Evolutionary conservation across 2,888 invertebrate genomes (phyloP), one percentile per base, ranked within the genome.

Genomic region (Acronicta psi): DNA sequence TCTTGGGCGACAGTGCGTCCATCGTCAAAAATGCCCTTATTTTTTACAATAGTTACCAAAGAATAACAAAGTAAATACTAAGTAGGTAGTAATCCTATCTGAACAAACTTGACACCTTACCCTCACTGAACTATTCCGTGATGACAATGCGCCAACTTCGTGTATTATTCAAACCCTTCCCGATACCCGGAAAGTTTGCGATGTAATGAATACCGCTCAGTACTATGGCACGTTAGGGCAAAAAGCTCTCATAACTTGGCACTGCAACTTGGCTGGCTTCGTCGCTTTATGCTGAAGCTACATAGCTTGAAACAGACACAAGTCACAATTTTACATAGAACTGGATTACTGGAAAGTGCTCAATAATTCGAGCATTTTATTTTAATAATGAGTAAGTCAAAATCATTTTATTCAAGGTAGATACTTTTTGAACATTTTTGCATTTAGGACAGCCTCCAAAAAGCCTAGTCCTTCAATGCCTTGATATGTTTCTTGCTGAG

Each of bases 121-220:
- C 14, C 31, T 6, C 23, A 10, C 20, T 44, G 11, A 31, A 44
- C 43, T 50, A 23, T 13, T 31, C 36, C 14, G 25, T 23, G 38
- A 50, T 31, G 31, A 44, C 41, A 50, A 50, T 17, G 16, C 9
- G 29, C 18, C 25, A 10, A 10, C 34, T 18, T 29, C 17, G n/a
- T 50, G 50, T 16, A 58, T 50, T 50, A 58, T 54, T 57, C 37
- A 44, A 59, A 40, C 25, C 43, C 40, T 20, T 43, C 46, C 43
- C 43, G 40, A 47, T 41, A 43, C 34, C 17, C n/a, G 31, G 23
- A 40, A 46, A 43, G 25, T 55, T 51, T 58, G n/a, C 43, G 18
- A 13, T 47, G 36, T 58, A 50, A 60, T 45, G 46, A 57, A 60
- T 65, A 43, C 50, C 23, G 46, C 34, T 63, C 46, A 54, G 45